Base-by-base conservation (phyloP, 2,888 invertebrate species). In the Miltochrista miniata region DNA sequence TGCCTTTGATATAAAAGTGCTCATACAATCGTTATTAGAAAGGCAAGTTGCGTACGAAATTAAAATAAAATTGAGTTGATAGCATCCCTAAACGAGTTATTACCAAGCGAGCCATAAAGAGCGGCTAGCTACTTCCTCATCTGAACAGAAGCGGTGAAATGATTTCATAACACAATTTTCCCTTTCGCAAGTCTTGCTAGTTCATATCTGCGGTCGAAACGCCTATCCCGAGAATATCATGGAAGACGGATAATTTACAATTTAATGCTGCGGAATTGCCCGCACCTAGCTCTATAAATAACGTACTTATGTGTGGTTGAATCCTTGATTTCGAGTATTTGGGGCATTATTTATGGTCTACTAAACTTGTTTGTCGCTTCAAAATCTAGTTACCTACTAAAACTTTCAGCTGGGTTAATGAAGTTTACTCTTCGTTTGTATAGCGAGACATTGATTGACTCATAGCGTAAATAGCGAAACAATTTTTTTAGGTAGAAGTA, bases 141-240 rank as follows among this genome's bases (percentile, higher is more conserved):
- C 48, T 60, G 68, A 68, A 80, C 79, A 82, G 81, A 82, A 83
- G 81, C 80, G 75, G 74, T 61, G 72, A 67, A 76, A 76, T 75
- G 76, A 84, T 87, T 87, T 89, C 87, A 85, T 87, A 87, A 88
- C 81, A 81, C 76, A 77, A 82, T 87, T 86, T 84, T 85, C 84
- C 77, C 83, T 85, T 88, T 85, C 83, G 81, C 78, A 83, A 86
- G 72, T 72, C 51, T 52, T 41, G 59, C 55, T 54, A 44, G 8
- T 45, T 51, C 43, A 51, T 48, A 51, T 71, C 62, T 75, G 76
- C 65, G 76, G 77, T 76, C 53, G 62, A 61, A 55, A 51, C 48
- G 56, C 62, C 64, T 70, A 72, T 75, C 70, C 64, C 56, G 55
- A 64, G 69, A 62, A 61, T 72, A 69, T 70, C 64, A 60, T 59